Conservation (phyloP, 2,113 vertebrate species). For the Pachycephala philippinensis region DNA sequence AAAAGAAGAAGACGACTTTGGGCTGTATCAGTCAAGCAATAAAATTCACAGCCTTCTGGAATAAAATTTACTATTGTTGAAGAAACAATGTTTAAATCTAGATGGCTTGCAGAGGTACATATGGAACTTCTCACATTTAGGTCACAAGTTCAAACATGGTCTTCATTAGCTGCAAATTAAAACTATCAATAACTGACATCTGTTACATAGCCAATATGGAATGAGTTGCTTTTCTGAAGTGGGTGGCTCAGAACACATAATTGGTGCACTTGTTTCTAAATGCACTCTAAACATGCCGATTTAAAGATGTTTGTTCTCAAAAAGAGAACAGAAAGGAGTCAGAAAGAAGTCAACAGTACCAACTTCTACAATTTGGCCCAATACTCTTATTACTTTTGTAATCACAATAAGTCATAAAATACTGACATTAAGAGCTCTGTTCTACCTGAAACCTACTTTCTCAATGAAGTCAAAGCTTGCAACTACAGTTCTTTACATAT, state of each 20-base stretch:
- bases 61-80: neutral
- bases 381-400: neutral
- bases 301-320: neutral
- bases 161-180: conserved; percentile 32
- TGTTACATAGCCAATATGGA: neutral
- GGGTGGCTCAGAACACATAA: neutral
- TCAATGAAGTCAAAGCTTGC: neutral
- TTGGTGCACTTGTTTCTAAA: neutral
- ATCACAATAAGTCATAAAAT: neutral
- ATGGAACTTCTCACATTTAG: neutral
- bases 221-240: neutral
- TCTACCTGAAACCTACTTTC: neutral
- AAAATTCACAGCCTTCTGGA: neutral
- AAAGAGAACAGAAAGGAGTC: neutral
- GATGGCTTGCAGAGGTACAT: neutral
- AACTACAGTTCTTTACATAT: neutral
- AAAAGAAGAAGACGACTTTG: neutral
- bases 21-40: neutral
- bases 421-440: neutral
- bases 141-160: conserved; percentile 23
- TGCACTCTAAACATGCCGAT: neutral
- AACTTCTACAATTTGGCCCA: neutral
- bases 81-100: neutral
- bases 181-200: conserved; percentile 11
- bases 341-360: neutral